phyloP scores from a whole-genome alignment of 2,113 vertebrate species.

The Trematocara variabile region DNA sequence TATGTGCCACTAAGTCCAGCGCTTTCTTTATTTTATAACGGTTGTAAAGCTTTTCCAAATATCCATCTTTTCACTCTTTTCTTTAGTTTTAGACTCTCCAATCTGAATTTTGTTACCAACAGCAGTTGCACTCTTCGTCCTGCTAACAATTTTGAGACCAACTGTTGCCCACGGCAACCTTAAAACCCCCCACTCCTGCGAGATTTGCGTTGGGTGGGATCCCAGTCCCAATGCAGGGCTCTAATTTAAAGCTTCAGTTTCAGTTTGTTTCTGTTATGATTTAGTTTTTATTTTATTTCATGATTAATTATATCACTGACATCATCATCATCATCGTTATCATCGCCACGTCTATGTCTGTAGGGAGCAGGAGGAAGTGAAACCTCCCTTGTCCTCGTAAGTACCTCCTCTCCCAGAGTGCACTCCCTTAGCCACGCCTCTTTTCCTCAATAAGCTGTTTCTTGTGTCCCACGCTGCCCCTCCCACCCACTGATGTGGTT shows the following conservation, averaged over 20 bases:
- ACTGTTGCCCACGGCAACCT: neutral
- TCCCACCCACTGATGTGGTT: neutral
- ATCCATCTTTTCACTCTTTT: neutral
- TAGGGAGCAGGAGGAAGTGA: slow-evolving; percentile 39
- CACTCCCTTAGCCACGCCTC: neutral
- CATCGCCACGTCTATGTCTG: neutral
- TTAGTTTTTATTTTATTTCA: neutral
- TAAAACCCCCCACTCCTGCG: fast-evolving
- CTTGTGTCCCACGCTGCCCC: neutral
- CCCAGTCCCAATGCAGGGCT: neutral
- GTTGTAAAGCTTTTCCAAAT: neutral
- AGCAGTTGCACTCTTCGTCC: neutral
- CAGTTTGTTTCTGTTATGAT: neutral
- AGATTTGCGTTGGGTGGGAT: neutral
- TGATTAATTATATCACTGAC: neutral
- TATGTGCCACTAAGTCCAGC: neutral
- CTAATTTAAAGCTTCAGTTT: neutral
- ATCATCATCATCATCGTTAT: neutral
- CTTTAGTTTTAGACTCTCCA: neutral
- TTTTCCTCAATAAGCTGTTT: neutral
- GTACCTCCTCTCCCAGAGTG: neutral
- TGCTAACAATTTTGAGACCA: neutral
- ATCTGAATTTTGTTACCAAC: neutral
- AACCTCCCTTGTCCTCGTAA: slow-evolving; percentile 10
- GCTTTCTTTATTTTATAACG: neutral